A percentile compares a stretch with the other conserved stretches of the same genome.
Evolutionary conservation across 2,888 invertebrate species (phyloP).

Genomic region (Girardia tigrina): DNA sequence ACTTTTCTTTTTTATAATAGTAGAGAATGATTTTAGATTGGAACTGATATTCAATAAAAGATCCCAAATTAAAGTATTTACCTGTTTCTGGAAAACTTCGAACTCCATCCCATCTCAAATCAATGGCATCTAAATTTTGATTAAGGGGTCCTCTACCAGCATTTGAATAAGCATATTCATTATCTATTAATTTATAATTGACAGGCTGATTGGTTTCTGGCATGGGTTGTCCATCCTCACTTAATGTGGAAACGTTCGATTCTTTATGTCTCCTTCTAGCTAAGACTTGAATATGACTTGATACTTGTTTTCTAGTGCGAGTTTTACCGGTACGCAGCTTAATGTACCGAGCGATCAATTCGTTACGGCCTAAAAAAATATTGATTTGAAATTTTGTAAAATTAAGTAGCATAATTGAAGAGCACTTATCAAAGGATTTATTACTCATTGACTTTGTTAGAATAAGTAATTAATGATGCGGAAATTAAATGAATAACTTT

Average conservation of each 20-base stretch:
- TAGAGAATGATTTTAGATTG: too few relatives aligned
- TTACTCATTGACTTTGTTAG: too few relatives aligned
- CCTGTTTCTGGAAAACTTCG: neutral
- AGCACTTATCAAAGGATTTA: too few relatives aligned
- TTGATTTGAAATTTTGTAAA: too few relatives aligned
- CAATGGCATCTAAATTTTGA: conserved; percentile 5
- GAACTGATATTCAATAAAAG: too few relatives aligned
- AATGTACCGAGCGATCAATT: conserved; percentile 97
- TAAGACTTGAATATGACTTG: conserved; percentile 98
- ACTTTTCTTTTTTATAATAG: too few relatives aligned
- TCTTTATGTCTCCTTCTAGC: conserved; percentile 82
- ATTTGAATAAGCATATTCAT: neutral
- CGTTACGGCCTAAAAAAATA: conserved; percentile 75
- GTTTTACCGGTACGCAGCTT: conserved; percentile 98
- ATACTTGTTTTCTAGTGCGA: conserved; percentile 96
- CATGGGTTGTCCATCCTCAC: neutral
- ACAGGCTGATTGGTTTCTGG: neutral
- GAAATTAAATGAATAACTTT: too few relatives aligned
- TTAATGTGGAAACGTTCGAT: neutral
- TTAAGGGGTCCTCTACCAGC: neutral
- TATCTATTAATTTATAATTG: neutral
- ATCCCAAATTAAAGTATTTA: too few relatives aligned
- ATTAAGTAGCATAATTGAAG: too few relatives aligned
- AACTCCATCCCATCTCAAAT: neutral
- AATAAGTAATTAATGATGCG: too few relatives aligned